phyloP scores from a whole-genome alignment of 2,113 vertebrate species.

The Myotis brandtii region DNA sequence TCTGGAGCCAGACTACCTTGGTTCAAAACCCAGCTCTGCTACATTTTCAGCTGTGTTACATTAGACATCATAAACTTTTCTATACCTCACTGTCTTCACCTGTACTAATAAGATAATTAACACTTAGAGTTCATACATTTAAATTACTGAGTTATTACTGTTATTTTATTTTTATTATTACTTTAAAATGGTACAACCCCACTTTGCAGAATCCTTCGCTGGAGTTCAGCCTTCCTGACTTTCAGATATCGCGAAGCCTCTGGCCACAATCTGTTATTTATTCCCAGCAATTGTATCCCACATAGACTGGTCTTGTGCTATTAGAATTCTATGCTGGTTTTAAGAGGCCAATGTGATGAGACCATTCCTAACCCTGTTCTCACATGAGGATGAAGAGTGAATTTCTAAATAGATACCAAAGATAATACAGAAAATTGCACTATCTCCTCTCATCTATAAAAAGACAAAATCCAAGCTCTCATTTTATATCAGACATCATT shows the following conservation, averaged over 20 bases:
- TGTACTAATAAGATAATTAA: not conserved
- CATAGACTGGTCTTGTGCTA: not conserved
- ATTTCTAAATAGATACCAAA: constrained; percentile 61
- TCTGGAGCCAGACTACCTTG: not conserved
- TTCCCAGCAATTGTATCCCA: not conserved
- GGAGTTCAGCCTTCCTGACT: not conserved
- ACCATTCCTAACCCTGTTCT: not conserved
- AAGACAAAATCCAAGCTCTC: not conserved
- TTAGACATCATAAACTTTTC: not conserved
- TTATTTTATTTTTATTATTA: not conserved
- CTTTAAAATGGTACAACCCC: not conserved
- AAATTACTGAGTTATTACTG: not conserved
- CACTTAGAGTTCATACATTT: not conserved
- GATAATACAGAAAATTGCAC: not conserved
- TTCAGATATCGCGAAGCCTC: not conserved
- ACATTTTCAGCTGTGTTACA: not conserved
- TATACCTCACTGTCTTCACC: not conserved
- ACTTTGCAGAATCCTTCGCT: not conserved
- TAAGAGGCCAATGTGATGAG: not conserved
- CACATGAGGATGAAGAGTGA: not conserved
- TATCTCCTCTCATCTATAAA: not conserved
- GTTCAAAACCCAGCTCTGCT: not conserved
- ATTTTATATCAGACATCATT: not conserved
- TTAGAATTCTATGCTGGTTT: not conserved
- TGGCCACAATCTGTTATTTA: not conserved